phyloP scores from a whole-genome alignment of 35 echinoderm and acorn worm genomes.

The Anneissia japonica region DNA sequence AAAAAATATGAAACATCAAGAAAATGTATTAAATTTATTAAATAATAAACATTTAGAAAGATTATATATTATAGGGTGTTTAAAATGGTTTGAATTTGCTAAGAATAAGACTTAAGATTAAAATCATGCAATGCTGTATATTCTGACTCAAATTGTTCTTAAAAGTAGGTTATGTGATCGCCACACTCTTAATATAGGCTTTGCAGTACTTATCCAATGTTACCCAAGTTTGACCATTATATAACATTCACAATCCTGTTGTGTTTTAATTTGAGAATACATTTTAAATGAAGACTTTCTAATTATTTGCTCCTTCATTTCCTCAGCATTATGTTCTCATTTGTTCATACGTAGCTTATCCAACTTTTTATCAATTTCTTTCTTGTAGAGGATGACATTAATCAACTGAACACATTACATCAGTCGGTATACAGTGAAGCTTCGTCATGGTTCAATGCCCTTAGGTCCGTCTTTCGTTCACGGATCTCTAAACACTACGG shows the following conservation, averaged over 20 bases:
- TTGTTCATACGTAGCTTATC: not conserved
- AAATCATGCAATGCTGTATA: too few relatives aligned
- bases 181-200: too few relatives aligned
- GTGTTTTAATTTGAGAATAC: not conserved
- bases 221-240: too few relatives aligned
- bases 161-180: too few relatives aligned
- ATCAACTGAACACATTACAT: constrained; percentile 39
- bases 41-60: too few relatives aligned
- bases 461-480: constrained; percentile 36
- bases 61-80: too few relatives aligned
- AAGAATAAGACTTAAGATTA: too few relatives aligned
- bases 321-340: not conserved
- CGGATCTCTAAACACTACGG: constrained; percentile 71
- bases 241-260: not conserved
- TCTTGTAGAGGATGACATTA: constrained; percentile 56
- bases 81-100: too few relatives aligned
- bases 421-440: constrained; percentile 59
- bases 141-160: too few relatives aligned
- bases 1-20: too few relatives aligned
- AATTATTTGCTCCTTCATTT: not conserved
- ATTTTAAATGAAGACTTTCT: not conserved
- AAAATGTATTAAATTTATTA: too few relatives aligned
- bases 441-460: constrained; percentile 55
- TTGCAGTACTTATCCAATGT: too few relatives aligned
- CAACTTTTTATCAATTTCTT: not conserved